phyloP scores from a whole-genome alignment of 1,140 invertebrate genomes.

The Diprion similis region DNA sequence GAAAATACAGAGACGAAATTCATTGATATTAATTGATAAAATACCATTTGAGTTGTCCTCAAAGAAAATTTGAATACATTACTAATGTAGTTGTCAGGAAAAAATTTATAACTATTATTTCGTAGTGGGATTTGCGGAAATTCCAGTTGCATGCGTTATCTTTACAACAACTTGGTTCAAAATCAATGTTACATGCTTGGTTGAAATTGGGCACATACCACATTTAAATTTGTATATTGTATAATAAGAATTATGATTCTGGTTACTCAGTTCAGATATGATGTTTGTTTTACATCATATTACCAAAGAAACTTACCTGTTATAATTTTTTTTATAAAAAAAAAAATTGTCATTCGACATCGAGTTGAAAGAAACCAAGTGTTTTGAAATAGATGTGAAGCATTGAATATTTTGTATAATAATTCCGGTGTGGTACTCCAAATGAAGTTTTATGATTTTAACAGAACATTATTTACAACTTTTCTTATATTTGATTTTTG shows the following conservation, averaged over 20 bases:
- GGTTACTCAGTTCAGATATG: neutral
- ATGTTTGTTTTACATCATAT: slow-evolving; percentile 1
- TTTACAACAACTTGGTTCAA: too few species aligned
- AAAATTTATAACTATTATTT: too few species aligned
- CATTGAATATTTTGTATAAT: neutral
- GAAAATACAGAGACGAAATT: neutral
- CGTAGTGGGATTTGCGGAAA: neutral
- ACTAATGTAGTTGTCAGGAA: too few species aligned
- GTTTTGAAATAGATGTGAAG: neutral
- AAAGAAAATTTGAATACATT: too few species aligned
- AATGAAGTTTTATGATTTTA: neutral
- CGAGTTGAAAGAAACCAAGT: neutral
- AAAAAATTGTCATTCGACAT: neutral
- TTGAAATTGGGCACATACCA: too few species aligned
- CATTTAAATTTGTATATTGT: too few species aligned
- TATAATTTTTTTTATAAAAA: neutral
- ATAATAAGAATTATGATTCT: neutral
- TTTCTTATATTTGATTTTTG: neutral
- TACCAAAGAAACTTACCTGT: slow-evolving; percentile 1
- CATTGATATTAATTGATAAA: too few species aligned
- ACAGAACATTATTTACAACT: neutral
- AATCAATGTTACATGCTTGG: too few species aligned
- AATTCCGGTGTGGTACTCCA: neutral
- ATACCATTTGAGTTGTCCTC: too few species aligned
- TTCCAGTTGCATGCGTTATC: neutral